Evolutionary conservation across 23 tunicate genomes (phyloP).

Genomic region (Trididemnum nubilum): DNA sequence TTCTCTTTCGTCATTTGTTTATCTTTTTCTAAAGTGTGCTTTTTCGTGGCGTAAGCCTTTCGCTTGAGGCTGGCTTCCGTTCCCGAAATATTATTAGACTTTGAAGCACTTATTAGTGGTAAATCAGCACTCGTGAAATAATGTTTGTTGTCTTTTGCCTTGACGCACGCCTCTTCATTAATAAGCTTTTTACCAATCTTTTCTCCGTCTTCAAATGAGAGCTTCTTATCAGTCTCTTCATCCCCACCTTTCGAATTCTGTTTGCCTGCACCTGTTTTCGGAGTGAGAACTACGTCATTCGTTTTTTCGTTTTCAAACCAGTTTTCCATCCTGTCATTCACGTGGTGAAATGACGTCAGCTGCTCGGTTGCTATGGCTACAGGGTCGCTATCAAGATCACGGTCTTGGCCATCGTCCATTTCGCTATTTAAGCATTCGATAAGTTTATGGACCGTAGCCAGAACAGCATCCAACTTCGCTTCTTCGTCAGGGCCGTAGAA

Average conservation of each 20-base stretch:
- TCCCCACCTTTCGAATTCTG: not conserved
- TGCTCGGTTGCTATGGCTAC: conserved; percentile 14
- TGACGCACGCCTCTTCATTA: not conserved
- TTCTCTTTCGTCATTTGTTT: conserved; percentile 30
- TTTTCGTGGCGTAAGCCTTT: not conserved
- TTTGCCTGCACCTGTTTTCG: conserved; percentile 24
- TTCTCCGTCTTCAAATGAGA: not conserved
- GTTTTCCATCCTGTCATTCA: not conserved
- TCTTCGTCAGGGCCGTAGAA: not conserved
- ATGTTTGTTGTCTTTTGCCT: conserved; percentile 24
- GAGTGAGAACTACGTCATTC: not conserved
- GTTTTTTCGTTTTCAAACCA: not conserved
- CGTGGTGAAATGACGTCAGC: not conserved
- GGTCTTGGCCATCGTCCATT: not conserved
- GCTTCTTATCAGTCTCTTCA: not conserved
- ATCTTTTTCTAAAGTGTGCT: not conserved
- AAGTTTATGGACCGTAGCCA: conserved; percentile 1
- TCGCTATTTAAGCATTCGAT: conserved; percentile 23
- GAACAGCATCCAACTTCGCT: conserved; percentile 24
- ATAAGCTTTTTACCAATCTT: not conserved
- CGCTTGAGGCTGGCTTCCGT: not conserved
- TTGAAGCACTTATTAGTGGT: not conserved
- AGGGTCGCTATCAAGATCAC: not conserved
- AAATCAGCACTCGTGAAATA: not conserved
- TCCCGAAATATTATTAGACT: not conserved